Conservation (phyloP, 2,113 vertebrate genomes). For the Castor canadensis region DNA sequence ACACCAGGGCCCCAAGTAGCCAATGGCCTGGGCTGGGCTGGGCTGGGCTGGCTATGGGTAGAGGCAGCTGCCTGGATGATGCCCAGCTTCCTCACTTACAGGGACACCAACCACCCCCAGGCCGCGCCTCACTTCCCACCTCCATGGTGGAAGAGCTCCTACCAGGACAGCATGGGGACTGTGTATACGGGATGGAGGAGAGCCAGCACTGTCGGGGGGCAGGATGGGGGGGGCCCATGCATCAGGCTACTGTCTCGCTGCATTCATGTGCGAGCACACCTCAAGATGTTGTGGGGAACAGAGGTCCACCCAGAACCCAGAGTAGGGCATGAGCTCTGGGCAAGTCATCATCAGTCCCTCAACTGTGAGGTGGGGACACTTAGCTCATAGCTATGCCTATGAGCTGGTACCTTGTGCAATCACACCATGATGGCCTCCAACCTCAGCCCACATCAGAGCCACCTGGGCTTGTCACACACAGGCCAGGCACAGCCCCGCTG, state of each 20-base stretch:
- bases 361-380: too few species aligned
- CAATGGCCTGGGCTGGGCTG: too few species aligned
- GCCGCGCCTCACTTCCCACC: background rate
- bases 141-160: background rate
- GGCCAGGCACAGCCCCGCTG: too few species aligned
- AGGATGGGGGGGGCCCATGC: too few species aligned
- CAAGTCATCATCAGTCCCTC: background rate
- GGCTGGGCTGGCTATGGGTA: too few species aligned
- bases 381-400: background rate
- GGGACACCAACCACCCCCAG: background rate
- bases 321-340: background rate
- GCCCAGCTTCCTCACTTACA: background rate
- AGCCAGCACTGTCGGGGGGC: too few species aligned
- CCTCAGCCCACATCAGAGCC: too few species aligned
- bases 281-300: background rate
- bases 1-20: background rate
- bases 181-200: background rate
- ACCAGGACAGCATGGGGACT: background rate
- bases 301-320: too few species aligned
- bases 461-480: background rate
- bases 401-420: too few species aligned
- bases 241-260: background rate
- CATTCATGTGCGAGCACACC: background rate
- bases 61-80: background rate
- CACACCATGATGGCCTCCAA: background rate